Base-by-base conservation (phyloP, 2,797 vertebrate genomes). In the Fistularia commersonii region DNA sequence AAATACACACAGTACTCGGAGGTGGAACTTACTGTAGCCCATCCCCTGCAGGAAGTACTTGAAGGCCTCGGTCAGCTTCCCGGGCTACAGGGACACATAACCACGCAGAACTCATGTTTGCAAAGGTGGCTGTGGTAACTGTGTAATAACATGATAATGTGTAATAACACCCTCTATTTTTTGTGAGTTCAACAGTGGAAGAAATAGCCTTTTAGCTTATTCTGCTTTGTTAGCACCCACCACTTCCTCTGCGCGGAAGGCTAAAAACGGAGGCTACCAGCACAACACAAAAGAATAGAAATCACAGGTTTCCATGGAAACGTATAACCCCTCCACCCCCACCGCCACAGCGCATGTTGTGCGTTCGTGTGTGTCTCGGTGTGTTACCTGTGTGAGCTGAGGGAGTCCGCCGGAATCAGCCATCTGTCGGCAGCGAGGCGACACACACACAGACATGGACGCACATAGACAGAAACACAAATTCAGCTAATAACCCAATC, bases 1-100 rank as follows among this genome's bases (percentile, higher is more conserved):
- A 12, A 10, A 38, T 14, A 33, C 35, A 51, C 36, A 51, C 32
- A 35, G 23, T 31, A 7, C 15, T 58, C 7, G 12, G 34, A 35
- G 38, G 8, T 37, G 46, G 35, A 62, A 96, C 97, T 97, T 82
- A 99, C 97, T 98, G 87, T 99, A 98, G 83, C 97, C 96, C 97
- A 99, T 99, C 57, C 97, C 97, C 89, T 99, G 97, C 66, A 99
- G 92, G 89, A 98, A 99, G 78, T 99, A 99, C 82, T 99, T 99
- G 89, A 99, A 98, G 63, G 97, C 97, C 85, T 99, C 97, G 0
- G 93, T 96, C 90, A 99, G 89, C 82, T 99, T 99, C 57, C 93
- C 96, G 0, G 97, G 97, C 97, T 98, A 89, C 32, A 64, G 79
- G 38, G 55, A 76, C 33, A 82, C 31, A 57, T 6, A 39, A 8